These are phyloP conservation scores for Meloidogyne exigua DNA, from an alignment of 1,140 invertebrate species.

Conservation along the genomic window DNA sequence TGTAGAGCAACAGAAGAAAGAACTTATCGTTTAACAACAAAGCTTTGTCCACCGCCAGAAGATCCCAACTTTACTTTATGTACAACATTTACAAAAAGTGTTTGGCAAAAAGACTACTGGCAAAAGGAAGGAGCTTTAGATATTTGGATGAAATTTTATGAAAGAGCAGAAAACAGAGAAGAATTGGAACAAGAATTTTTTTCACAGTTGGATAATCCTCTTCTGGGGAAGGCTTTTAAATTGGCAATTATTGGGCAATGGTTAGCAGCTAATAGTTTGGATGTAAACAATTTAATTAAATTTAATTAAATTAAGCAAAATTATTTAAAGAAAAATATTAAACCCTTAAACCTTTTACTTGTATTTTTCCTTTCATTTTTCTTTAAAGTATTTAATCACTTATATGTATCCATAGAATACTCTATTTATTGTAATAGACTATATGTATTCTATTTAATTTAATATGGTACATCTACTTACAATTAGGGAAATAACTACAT, in stretches of 20 bases:
- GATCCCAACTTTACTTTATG: constrained; percentile 63
- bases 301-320: too few species aligned
- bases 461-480: too few species aligned
- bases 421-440: too few species aligned
- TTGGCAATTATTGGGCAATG: constrained; percentile 63
- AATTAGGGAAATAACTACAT: too few species aligned
- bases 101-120: constrained; percentile 64
- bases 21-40: constrained; percentile 55
- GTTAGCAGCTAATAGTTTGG: constrained; percentile 60
- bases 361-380: too few species aligned
- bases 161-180: constrained; percentile 54
- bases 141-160: constrained; percentile 62
- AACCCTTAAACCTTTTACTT: too few species aligned
- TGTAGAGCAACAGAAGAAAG: constrained; percentile 60
- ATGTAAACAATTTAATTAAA: constrained; percentile 38
- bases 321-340: too few species aligned
- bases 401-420: too few species aligned
- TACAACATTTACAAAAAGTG: constrained; percentile 60
- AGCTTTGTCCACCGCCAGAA: constrained; percentile 60
- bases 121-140: constrained; percentile 63
- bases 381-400: too few species aligned
- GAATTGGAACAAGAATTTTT: constrained; percentile 63
- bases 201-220: constrained; percentile 60
- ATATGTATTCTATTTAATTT: too few species aligned
- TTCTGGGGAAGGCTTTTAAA: constrained; percentile 62